These are phyloP conservation scores for Lacanobia wlatinum DNA, from an alignment of 2,888 invertebrate genomes.

Conservation along the genomic window DNA sequence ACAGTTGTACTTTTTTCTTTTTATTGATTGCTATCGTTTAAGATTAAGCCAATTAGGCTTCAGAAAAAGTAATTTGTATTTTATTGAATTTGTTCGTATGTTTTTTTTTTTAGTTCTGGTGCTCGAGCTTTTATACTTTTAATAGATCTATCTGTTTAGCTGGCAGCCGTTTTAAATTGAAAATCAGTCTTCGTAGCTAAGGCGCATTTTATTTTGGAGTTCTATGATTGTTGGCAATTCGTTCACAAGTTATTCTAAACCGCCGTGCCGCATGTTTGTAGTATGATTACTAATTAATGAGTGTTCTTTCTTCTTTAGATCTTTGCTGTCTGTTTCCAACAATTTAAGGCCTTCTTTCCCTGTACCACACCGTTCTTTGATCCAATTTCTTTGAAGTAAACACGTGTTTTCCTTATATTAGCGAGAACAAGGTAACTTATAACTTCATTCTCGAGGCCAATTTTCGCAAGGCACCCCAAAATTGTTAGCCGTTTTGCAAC, in stretches of 20 bases:
- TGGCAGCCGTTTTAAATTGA: not conserved
- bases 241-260: not conserved
- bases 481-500: conserved; percentile 60
- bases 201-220: not conserved
- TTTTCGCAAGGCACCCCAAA: conserved; percentile 66
- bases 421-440: conserved; percentile 19
- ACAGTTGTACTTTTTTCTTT: conserved; percentile 11
- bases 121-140: not conserved
- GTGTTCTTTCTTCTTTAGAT: not conserved
- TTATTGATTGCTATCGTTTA: conserved; percentile 33
- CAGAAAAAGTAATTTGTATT: conserved; percentile 14
- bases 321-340: not conserved
- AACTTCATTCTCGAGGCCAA: conserved; percentile 54
- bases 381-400: conserved; percentile 22
- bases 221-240: not conserved
- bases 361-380: not conserved
- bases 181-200: no score
- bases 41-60: conserved; percentile 33
- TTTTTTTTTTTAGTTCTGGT: conserved; percentile 15
- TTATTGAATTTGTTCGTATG: not conserved
- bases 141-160: not conserved
- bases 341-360: not conserved
- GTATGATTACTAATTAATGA: not conserved
- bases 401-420: conserved; percentile 23
- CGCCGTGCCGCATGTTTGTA: not conserved